phyloP scores from a whole-genome alignment of 2,888 invertebrate species.

The Anaspis maculata region DNA sequence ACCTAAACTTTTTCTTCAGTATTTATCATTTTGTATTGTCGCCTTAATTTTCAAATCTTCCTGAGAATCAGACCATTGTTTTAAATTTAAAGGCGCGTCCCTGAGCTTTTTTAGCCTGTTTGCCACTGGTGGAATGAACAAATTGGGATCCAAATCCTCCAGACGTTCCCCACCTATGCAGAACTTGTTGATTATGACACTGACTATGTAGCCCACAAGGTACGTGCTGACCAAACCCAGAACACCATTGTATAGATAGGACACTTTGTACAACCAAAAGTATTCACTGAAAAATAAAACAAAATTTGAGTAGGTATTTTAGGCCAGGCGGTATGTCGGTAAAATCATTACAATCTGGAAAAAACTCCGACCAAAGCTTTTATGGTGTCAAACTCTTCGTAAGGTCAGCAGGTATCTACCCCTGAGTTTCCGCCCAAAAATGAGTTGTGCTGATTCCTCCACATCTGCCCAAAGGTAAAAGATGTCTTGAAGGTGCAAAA shows the following conservation, averaged over 20 bases:
- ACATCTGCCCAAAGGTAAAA: too few species aligned
- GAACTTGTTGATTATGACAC: slow-evolving; percentile 39
- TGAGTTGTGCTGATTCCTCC: too few species aligned
- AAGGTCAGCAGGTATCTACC: too few species aligned
- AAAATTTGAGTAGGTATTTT: neutral
- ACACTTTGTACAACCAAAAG: slow-evolving; percentile 62
- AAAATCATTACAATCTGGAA: neutral
- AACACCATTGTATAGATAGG: slow-evolving; percentile 64
- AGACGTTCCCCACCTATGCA: slow-evolving; percentile 30
- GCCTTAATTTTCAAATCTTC: too few species aligned
- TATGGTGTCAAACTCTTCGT: too few species aligned
- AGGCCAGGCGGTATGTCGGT: too few species aligned
- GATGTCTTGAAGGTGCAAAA: too few species aligned
- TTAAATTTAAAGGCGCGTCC: slow-evolving; percentile 9
- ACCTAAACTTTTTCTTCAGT: too few species aligned
- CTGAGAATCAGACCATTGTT: neutral
- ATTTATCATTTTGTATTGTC: too few species aligned
- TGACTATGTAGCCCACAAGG: slow-evolving; percentile 46
- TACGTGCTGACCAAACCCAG: slow-evolving; percentile 47
- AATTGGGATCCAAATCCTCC: slow-evolving; percentile 45
- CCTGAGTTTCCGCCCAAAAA: too few species aligned
- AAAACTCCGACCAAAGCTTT: too few species aligned
- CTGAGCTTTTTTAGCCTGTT: slow-evolving; percentile 34
- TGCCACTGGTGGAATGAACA: slow-evolving; percentile 51
- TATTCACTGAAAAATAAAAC: slow-evolving; percentile 36